A percentile compares a stretch with the other conserved stretches of the same genome.
These are phyloP conservation scores for Bucco capensis DNA, from an alignment of 2,113 vertebrate genomes.

Conservation along the genomic window DNA sequence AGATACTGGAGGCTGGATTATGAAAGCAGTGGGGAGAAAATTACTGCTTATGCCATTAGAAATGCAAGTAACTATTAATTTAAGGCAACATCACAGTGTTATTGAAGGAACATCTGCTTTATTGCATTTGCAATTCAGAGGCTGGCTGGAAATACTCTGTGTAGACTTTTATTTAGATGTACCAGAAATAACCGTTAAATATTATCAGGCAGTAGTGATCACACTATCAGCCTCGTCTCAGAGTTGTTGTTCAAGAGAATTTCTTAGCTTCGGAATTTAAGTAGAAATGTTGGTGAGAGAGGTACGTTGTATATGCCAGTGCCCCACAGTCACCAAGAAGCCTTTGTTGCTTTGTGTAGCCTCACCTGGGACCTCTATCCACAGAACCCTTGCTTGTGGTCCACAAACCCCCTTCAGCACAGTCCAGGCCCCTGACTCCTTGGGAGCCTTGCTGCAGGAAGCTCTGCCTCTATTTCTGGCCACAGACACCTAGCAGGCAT, in stretches of 20 bases:
- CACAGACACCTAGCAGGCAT: background rate
- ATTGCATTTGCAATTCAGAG: background rate
- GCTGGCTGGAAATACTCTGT: background rate
- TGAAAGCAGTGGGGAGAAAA: background rate
- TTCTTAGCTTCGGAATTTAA: background rate
- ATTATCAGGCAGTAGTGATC: background rate
- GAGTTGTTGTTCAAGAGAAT: background rate
- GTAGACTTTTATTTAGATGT: background rate
- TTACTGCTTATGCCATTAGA: background rate
- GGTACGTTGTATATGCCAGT: accelerated
- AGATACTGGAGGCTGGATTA: background rate
- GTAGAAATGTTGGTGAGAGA: background rate
- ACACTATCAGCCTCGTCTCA: background rate
- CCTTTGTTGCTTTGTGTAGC: background rate
- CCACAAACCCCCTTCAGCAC: background rate
- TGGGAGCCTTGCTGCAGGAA: background rate
- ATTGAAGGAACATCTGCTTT: background rate
- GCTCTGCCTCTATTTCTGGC: background rate
- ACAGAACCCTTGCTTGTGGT: background rate
- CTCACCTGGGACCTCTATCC: background rate
- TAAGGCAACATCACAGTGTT: background rate
- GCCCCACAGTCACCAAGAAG: background rate
- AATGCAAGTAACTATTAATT: background rate
- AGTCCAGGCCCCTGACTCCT: background rate
- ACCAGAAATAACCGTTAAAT: background rate